A percentile compares a stretch with the other conserved stretches of the same genome.
Evolutionary conservation across 2,797 vertebrate genomes (phyloP).

Genomic region (Bucorvus abyssinicus): DNA sequence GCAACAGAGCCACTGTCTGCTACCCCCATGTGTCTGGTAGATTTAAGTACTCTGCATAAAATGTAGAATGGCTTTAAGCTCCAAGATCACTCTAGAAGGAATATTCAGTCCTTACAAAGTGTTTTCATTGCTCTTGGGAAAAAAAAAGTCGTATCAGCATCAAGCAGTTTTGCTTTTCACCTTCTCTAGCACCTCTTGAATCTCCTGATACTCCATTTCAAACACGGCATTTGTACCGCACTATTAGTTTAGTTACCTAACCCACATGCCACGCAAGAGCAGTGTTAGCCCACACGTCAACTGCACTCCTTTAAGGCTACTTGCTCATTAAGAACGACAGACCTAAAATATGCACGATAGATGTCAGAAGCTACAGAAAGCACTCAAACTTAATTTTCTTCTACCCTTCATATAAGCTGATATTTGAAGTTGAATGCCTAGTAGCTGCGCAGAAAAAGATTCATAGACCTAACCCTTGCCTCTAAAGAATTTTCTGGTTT

Average conservation of each 20-base stretch:
- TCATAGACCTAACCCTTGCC: not conserved
- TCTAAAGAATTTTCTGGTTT: not conserved
- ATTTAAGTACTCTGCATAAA: not conserved
- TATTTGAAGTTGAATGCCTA: not conserved
- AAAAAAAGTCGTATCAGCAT: not conserved
- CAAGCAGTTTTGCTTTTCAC: not conserved
- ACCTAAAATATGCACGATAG: fast-evolving
- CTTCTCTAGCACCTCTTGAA: not conserved
- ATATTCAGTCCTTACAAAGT: not conserved
- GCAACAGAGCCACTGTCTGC: not conserved
- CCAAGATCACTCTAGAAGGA: not conserved
- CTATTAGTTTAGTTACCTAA: not conserved
- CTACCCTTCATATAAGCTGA: not conserved
- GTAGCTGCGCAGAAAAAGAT: not conserved
- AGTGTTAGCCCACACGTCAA: not conserved
- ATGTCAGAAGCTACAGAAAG: not conserved
- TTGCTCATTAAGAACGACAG: not conserved
- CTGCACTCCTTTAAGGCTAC: not conserved
- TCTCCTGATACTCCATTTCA: not conserved
- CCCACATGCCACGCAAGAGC: not conserved
- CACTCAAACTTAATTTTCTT: not conserved
- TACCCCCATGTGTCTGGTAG: not conserved
- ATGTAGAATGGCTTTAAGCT: not conserved
- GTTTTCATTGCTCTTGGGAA: not conserved
- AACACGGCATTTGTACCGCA: not conserved